These are phyloP conservation scores for Nebria ingens DNA, from an alignment of 1,140 invertebrate species.

Conservation along the genomic window DNA sequence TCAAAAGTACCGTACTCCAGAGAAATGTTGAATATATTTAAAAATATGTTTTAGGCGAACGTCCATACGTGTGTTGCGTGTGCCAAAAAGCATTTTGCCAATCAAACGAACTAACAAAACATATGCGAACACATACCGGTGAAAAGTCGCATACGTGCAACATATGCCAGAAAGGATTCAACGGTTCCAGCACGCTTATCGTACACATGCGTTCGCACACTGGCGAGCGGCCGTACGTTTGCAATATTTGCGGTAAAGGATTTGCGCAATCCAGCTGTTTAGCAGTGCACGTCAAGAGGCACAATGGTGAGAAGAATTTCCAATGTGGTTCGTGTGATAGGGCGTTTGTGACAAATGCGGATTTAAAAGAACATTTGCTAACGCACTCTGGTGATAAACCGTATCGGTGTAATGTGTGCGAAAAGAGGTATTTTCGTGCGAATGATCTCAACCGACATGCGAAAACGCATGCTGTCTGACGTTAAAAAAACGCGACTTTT, in stretches of 20 bases:
- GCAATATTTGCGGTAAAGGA: slow-evolving; percentile 25
- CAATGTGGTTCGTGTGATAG: slow-evolving; percentile 35
- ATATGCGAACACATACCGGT: slow-evolving; percentile 37
- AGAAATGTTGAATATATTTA: not conserved
- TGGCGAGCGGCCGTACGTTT: slow-evolving; percentile 28
- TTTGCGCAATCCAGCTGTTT: slow-evolving; percentile 32
- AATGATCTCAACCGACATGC: slow-evolving; percentile 21
- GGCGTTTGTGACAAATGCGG: slow-evolving; percentile 33
- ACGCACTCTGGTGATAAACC: slow-evolving; percentile 19
- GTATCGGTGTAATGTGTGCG: slow-evolving; percentile 21
- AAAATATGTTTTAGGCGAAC: slow-evolving; percentile 21
- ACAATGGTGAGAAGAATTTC: slow-evolving; percentile 28
- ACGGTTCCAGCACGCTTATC: slow-evolving; percentile 28
- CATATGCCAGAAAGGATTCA: slow-evolving; percentile 35
- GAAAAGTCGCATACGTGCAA: slow-evolving; percentile 40
- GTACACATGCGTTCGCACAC: slow-evolving; percentile 27
- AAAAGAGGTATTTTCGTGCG: slow-evolving; percentile 19
- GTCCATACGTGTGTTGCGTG: slow-evolving; percentile 35
- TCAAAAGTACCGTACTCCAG: too few species aligned
- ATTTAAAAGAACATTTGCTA: slow-evolving; percentile 26
- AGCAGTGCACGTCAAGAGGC: slow-evolving; percentile 27
- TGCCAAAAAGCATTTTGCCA: slow-evolving; percentile 38
- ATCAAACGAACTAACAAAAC: slow-evolving; percentile 35
- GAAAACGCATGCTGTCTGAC: slow-evolving; percentile 15
- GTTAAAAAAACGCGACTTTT: slow-evolving; percentile 10